Base-by-base conservation (phyloP, 1,140 invertebrate species). In the Pantala flavescens region DNA sequence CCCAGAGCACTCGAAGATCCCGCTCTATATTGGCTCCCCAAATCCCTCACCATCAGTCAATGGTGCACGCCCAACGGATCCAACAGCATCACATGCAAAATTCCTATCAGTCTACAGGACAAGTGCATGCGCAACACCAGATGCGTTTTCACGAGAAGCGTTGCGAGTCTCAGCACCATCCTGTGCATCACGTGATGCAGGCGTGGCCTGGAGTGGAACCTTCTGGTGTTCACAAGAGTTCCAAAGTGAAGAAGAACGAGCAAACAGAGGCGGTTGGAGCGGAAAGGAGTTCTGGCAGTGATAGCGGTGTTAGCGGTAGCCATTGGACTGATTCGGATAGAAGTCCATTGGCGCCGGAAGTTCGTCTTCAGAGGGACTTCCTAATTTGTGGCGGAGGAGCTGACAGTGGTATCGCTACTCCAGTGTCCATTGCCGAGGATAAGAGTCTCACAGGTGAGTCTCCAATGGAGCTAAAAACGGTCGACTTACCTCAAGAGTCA, bases 301-400 rank as follows among this genome's bases (percentile, higher is more conserved):
- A 77, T 43, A 74, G 72, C 23, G 77, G 77, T 9, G 76, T 77
- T 19, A 77, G 76, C 43, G 77, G 73, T 23, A 76, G 77, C 14
- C 77, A 77, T 43, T 78, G 77, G 77, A 78, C 77, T 11, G 77
- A 78, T 24, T 77, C 77, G 0, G 76, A 77, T 7, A 43, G 76
- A 23, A 76, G 76, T 24, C 76, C 77, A 10, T 28, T 73, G 9
- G 55, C 71, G 16, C 71, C 55, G 11, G 71, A 74, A 24, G 24
- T 72, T 14, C 74, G 74, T 21, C 73, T 74, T 36, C 73, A 73
- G n/a, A 71, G 72, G 28, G 74, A 75, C 43, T 73, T 74, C 63
- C 36, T 36, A 2, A 21, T 16, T 12, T 3, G 49, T 21, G 49
- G 49, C 12, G 75, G 70, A n/a, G 77, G 77, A 7, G 73, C 76